Percentiles rank a stretch among this genome's conserved stretches.
Conservation (phyloP, 2,113 vertebrate genomes). For the Tonatia bakeri region DNA sequence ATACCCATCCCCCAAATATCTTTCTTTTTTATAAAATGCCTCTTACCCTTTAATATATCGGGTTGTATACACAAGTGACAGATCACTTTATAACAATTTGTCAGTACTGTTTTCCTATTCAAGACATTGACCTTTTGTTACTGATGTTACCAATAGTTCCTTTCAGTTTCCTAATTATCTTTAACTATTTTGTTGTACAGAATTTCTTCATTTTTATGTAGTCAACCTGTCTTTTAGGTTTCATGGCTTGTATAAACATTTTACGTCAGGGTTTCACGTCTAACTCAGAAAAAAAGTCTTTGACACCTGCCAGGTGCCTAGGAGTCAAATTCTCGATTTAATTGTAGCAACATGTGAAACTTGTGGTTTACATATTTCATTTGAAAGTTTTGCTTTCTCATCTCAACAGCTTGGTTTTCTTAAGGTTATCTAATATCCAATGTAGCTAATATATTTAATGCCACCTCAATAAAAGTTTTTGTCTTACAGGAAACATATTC, state of each 20-base stretch:
- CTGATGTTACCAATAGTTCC: neutral
- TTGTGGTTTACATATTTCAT: neutral
- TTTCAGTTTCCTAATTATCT: neutral
- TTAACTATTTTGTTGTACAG: neutral
- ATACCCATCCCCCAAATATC: neutral
- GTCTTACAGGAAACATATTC: neutral
- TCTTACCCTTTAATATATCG: neutral
- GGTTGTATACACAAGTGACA: neutral
- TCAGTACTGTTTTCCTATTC: neutral
- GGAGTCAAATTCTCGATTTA: neutral
- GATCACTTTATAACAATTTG: neutral
- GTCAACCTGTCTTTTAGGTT: neutral
- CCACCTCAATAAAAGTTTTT: neutral
- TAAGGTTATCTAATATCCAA: neutral
- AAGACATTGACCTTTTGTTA: neutral
- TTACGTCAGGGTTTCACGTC: neutral
- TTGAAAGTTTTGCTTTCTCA: conserved; percentile 8
- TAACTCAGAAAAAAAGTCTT: neutral
- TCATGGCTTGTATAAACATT: neutral
- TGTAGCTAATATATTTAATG: neutral
- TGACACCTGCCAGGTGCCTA: neutral
- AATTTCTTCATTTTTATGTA: neutral
- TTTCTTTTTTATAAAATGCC: neutral
- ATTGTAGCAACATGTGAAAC: neutral
- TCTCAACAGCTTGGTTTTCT: neutral